Base-by-base conservation (phyloP, 2,888 invertebrate species). In the Spilarctia lutea region DNA sequence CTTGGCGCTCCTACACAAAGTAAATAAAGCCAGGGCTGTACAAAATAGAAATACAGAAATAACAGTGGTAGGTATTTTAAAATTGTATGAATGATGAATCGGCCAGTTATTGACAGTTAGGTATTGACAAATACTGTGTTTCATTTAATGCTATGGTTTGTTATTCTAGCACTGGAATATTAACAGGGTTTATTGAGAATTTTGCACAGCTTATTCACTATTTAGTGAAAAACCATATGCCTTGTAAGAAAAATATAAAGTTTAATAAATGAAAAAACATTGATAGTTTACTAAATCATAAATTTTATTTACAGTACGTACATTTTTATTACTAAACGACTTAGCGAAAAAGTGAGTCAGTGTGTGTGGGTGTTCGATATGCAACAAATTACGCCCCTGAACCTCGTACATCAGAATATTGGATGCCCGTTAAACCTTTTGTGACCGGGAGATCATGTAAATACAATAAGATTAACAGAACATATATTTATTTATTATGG, bases 1-100 rank as follows among this genome's bases (percentile, higher is more conserved):
- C 90, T 95, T 96, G 95, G 95, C 95, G 94, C 94, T 93, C 90
- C 91, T 90, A 89, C 90, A 84, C 92, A 89, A 90, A 91, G 93
- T 93, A 92, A 92, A 92, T 92, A 92, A 90, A 93, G 90, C 90
- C 91, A 92, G 93, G 91, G 92, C 89, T 93, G 90, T 86, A 91
- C 90, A 91, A 92, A 93, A 93, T 93, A 92, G 91, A 91, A 91
- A 89, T 88, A 91, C 90, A 85, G 87, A 93, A 92, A 93, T 93
- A 93, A 89, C 90, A 86, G 83, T 82, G 83, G 86, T 85, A 86
- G 83, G 86, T 85, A 86, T 87, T 83, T 83, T 90, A 90, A 89
- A 90, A 88, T 85, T 90, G 90, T 81, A 81, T 75, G 81, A 81
- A 81, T 82, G 81, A 85, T 85, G 83, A 89, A 85, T 81, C 65